These are phyloP conservation scores for Malaclemys terrapin DNA, from an alignment of 2,113 vertebrate species.

Conservation along the genomic window DNA sequence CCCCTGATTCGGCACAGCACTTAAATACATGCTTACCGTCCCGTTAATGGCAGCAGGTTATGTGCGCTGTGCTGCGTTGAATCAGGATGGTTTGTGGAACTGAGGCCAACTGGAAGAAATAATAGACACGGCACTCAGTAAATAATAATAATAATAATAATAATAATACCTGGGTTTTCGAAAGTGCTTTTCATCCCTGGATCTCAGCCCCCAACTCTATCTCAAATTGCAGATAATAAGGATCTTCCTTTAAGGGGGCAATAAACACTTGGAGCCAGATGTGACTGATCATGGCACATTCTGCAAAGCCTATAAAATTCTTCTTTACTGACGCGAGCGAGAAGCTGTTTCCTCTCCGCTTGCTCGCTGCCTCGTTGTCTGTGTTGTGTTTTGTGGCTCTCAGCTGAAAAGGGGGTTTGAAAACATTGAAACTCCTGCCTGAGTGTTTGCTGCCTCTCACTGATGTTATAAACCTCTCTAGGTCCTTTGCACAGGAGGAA, in stretches of 20 bases:
- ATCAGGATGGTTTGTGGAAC: background rate
- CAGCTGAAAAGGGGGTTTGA: background rate
- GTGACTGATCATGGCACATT: background rate
- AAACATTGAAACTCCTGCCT: background rate
- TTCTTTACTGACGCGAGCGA: background rate
- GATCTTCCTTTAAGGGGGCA: background rate
- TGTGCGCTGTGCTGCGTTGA: too few species aligned
- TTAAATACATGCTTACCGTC: background rate
- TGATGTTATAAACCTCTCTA: background rate
- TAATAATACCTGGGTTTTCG: background rate
- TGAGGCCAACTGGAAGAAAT: background rate
- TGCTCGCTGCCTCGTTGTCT: background rate
- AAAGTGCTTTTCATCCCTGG: background rate
- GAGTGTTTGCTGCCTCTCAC: background rate
- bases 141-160: background rate
- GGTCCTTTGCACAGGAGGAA: background rate
- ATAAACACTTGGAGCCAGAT: background rate
- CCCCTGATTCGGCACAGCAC: too few species aligned
- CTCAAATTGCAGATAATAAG: background rate
- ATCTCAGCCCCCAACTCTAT: background rate
- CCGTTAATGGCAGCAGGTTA: background rate
- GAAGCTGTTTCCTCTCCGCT: background rate
- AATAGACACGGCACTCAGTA: background rate
- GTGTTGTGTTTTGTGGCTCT: background rate
- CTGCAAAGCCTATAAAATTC: background rate